Evolutionary conservation across 1,140 invertebrate genomes (phyloP), one percentile per base, ranked within the genome.

Genomic region (Trachymyrmex septentrionalis): DNA sequence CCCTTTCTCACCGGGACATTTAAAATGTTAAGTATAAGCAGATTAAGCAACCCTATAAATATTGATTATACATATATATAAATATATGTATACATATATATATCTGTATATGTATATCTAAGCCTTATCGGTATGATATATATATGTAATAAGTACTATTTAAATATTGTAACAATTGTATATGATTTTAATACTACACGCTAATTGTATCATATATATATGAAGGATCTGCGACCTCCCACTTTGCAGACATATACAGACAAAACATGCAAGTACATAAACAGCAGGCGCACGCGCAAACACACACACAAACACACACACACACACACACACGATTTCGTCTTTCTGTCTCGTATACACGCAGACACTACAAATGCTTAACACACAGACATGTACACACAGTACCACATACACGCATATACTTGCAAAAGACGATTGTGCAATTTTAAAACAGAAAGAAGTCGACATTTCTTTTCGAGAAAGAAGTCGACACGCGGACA

Each of bases 151-250:
- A 95, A 95, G 94, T 95, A 95, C 92, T 95, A 95, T 95, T 95
- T 95, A 95, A 95, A 95, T 94, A 95, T 95, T 95, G 95, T 95
- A 95, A 95, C 94, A 95, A 95, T 95, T 95, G 95, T 95, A 95
- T 95, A 95, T 95, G 95, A 95, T 95, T 95, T 95, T 95, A 95
- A 93, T 95, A 95, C 93, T 95, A 95, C 93, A 95, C 93, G 94
- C 94, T 95, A 94, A 95, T 95, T 95, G 95, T 95, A 95, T 95
- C 95, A 95, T 95, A 95, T 95, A 94, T 94, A 94, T 94, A 94
- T 94, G 93, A 94, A 95, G 93, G 93, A 95, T 95, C 94, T 95
- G 94, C 93, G 94, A 95, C 94, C 93, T 95, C 94, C 94, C 94
- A 95, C 94, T 95, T 81, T 95, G 92, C 95, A 94, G 94, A 93